Base-by-base conservation (phyloP, 1,140 invertebrate genomes). In the Saccostrea cuccullata region DNA sequence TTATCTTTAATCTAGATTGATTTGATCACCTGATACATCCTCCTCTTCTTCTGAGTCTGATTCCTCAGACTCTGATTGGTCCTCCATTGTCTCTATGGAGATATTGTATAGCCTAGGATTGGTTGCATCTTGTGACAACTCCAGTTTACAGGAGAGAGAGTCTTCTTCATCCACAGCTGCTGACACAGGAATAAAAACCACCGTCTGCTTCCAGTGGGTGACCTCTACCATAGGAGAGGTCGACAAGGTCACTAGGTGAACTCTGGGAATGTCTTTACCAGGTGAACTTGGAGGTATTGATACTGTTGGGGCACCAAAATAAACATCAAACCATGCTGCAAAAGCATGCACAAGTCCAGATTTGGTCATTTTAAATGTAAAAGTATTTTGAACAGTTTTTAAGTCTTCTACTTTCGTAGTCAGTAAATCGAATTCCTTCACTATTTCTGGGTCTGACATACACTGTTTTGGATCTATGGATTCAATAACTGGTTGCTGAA, bases 121-220 rank as follows among this genome's bases (percentile, higher is more conserved):
- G 0, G 17, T 36, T 13, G 55, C n/a, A 84, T 91, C 92, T 82
- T 93, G 93, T 15, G 85, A 77, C 26, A 94, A 86, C 8, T 88
- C 89, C 9, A 94, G 84, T 26, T 60, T 84, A 85, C 90, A 91
- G 15, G 84, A 83, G 13, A 93, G 82, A 56, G 55, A 87, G 26
- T 92, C 90, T 9, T 87, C 91, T 73, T 89, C 90, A 47, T 91
- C 90, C 0, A 93, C 90, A 0, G 87, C 26, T 0, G 92, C 55
- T 4, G 92, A 85, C 11, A 87, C 73, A 83, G 93, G 93, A 26
- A 99, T 97, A 94, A 99, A 99, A 94, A 99, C 99, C 1, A 99
- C 98, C 1, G 99, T 99, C 95, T 99, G 99, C 95, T 99, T 99
- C 99, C 99, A 99, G 94, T 99, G 99, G 5, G 99, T 99, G 93